phyloP scores from a whole-genome alignment of 2,888 invertebrate species.

The Mechanitis messenoides region DNA sequence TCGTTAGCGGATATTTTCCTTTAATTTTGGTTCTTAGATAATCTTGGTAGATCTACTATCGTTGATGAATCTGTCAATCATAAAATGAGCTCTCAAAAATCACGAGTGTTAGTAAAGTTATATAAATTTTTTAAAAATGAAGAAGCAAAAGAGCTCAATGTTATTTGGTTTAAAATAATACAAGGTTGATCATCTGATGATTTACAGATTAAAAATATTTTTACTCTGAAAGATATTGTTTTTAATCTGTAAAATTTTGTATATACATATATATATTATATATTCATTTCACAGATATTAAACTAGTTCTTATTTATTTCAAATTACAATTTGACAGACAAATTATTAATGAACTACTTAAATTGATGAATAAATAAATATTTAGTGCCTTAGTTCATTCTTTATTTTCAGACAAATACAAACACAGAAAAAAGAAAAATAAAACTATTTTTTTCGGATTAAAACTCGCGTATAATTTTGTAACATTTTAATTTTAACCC shows the following conservation, averaged over 20 bases:
- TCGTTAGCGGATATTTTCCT: constrained; percentile 17
- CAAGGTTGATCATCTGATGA: constrained; percentile 7
- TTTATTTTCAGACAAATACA: no score
- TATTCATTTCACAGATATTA: no score
- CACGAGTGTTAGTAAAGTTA: background rate
- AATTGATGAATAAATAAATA: no score
- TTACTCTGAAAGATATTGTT: background rate
- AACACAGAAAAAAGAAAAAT: no score
- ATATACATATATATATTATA: background rate
- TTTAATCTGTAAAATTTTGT: background rate
- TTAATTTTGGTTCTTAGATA: constrained; percentile 18
- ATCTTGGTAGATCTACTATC: constrained; percentile 31
- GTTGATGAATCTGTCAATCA: constrained; percentile 21
- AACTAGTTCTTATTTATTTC: no score
- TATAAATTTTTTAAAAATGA: background rate
- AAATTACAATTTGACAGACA: no score
- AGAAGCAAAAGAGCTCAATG: constrained; percentile 7
- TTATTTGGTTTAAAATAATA: constrained; percentile 7
- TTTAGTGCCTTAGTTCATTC: no score
- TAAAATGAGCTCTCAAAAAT: constrained; percentile 20
- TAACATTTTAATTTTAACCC: no score
- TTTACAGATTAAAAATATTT: background rate
- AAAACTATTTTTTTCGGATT: no score
- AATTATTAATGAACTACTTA: no score
- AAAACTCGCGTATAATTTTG: no score